These are phyloP conservation scores for Epinotia bilunana DNA, from an alignment of 2,888 invertebrate species.

Conservation along the genomic window DNA sequence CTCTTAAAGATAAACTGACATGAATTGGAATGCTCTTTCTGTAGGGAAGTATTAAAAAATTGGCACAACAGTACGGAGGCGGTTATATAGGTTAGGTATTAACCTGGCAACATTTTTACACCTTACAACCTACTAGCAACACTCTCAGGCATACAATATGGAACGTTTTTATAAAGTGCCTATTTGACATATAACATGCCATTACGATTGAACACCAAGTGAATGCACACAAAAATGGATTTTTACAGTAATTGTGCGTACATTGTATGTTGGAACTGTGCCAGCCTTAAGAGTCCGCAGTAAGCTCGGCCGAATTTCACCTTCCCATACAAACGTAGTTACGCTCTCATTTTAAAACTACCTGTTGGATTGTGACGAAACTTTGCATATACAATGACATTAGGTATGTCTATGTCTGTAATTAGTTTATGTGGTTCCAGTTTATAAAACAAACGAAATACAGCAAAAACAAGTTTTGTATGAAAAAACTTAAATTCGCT, in stretches of 20 bases:
- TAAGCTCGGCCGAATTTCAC: no score
- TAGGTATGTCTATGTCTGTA: no score
- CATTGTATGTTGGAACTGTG: no score
- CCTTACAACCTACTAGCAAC: conserved; percentile 63
- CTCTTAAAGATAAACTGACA: conserved; percentile 56
- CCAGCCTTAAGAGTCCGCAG: no score
- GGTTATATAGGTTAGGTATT: conserved; percentile 53
- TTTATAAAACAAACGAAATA: no score
- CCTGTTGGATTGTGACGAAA: no score
- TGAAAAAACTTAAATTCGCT: no score
- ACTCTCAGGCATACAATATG: conserved; percentile 65
- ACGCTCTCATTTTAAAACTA: no score
- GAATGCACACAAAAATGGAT: conserved; percentile 12
- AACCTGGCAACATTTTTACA: conserved; percentile 69
- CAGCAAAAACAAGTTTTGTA: no score
- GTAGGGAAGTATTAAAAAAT: conserved; percentile 62
- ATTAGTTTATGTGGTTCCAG: no score
- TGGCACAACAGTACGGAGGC: conserved; percentile 67
- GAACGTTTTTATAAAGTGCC: conserved; percentile 56
- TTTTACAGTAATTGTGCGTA: conserved; percentile 10
- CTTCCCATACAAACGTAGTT: no score
- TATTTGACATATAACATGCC: conserved; percentile 7
- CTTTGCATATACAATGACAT: no score
- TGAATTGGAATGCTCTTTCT: conserved; percentile 50
- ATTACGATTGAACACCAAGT: conserved; percentile 23